These are phyloP conservation scores for Melanerpes formicivorus DNA, from an alignment of 2,113 vertebrate species.

Conservation along the genomic window DNA sequence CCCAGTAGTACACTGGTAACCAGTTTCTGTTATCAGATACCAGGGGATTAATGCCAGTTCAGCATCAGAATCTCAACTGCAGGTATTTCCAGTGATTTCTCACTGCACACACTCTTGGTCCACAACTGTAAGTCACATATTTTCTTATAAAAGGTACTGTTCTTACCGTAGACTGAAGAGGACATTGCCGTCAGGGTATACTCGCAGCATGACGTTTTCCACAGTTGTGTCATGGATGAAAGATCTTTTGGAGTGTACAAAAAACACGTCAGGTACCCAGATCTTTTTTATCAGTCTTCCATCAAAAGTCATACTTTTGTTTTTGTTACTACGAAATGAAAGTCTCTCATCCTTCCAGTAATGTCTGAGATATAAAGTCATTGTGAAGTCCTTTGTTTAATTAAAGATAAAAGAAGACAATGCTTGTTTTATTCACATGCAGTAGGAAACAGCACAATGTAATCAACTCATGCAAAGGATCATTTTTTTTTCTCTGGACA, in stretches of 20 bases:
- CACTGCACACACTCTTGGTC: not conserved
- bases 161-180: slow-evolving; percentile 90
- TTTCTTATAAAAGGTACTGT: not conserved
- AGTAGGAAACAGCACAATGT: not conserved
- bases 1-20: not conserved
- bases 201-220: slow-evolving; percentile 91
- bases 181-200: slow-evolving; percentile 88
- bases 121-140: not conserved
- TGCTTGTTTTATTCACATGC: not conserved
- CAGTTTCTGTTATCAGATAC: not conserved
- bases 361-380: slow-evolving; percentile 94
- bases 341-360: slow-evolving; percentile 96
- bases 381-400: slow-evolving; percentile 88
- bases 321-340: slow-evolving; percentile 87
- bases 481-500: not conserved
- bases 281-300: slow-evolving; percentile 91
- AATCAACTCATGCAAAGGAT: not conserved
- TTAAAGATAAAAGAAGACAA: slow-evolving; percentile 27
- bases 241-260: slow-evolving; percentile 92
- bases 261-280: slow-evolving; percentile 94
- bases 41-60: not conserved
- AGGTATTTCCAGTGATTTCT: not conserved
- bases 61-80: not conserved
- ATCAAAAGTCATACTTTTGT: slow-evolving; percentile 92
- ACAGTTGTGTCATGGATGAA: slow-evolving; percentile 93